Evolutionary conservation across 2,888 invertebrate species (phyloP).

Genomic region (Andrena fulva): DNA sequence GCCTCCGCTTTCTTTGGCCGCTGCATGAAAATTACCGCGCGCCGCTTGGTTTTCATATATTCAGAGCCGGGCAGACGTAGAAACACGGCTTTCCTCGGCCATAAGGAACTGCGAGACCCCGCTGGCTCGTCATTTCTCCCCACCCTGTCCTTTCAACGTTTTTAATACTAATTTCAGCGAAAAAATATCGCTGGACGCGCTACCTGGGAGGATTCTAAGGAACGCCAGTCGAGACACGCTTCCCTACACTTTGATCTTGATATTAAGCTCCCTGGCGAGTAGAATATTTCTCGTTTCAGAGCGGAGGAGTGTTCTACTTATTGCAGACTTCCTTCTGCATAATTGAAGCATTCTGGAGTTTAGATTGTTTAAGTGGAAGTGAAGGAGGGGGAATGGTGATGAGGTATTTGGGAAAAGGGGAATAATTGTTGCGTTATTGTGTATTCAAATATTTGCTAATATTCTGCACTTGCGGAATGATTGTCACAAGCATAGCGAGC

Average conservation of each 20-base stretch:
- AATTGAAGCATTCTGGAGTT: no score
- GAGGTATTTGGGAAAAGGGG: no score
- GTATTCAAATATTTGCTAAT: no score
- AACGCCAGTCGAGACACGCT: background rate
- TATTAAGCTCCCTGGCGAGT: background rate
- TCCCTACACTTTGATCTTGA: constrained; percentile 4
- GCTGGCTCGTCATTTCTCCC: background rate
- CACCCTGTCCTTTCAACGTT: background rate
- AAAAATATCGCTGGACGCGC: constrained; percentile 13
- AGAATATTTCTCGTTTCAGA: no score
- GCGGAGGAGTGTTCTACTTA: no score
- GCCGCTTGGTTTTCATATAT: constrained; percentile 38
- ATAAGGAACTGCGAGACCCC: constrained; percentile 10
- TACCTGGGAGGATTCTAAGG: background rate
- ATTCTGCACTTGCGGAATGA: no score
- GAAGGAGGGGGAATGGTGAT: no score
- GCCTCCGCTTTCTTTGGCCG: constrained; percentile 31
- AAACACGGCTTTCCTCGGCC: constrained; percentile 21
- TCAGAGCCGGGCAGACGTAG: constrained; percentile 18
- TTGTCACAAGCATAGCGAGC: no score
- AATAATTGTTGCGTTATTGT: no score
- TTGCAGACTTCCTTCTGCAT: no score
- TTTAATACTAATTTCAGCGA: constrained; percentile 30
- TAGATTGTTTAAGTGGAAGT: no score
- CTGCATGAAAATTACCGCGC: constrained; percentile 36